phyloP scores from a whole-genome alignment of 1,140 invertebrate genomes.

The Microvelia longipes region DNA sequence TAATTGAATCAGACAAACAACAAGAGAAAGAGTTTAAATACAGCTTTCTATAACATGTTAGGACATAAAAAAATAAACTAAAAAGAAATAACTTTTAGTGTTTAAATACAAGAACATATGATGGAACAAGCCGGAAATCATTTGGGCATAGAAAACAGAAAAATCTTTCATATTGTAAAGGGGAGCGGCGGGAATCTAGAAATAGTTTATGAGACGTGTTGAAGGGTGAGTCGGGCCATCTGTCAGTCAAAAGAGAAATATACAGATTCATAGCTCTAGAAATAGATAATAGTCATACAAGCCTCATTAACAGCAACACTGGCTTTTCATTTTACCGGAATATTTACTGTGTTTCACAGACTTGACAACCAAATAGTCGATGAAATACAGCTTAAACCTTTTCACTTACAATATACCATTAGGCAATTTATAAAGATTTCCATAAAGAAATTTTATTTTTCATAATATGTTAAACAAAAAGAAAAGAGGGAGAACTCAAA shows the following conservation, averaged over 20 bases:
- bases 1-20: no score
- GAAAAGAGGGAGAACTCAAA: no score
- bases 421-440: no score
- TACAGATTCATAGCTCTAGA: neutral
- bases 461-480: no score
- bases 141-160: no score
- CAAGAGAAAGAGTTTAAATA: no score
- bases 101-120: neutral
- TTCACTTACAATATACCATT: neutral
- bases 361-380: neutral
- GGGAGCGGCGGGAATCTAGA: neutral
- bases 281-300: neutral
- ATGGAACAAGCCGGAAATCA: neutral
- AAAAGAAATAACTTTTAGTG: neutral
- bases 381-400: neutral
- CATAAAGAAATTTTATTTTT: no score
- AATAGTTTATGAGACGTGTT: neutral
- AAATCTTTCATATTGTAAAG: no score
- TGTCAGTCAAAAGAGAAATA: neutral
- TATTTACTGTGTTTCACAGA: neutral
- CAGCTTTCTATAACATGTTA: no score
- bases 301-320: neutral
- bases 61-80: neutral
- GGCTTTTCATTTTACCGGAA: neutral
- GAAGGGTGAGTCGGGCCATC: neutral